A percentile compares a stretch with the other conserved stretches of the same genome.
phyloP scores from a whole-genome alignment of 2,797 vertebrate genomes.

The Coracias cyanogaster region DNA sequence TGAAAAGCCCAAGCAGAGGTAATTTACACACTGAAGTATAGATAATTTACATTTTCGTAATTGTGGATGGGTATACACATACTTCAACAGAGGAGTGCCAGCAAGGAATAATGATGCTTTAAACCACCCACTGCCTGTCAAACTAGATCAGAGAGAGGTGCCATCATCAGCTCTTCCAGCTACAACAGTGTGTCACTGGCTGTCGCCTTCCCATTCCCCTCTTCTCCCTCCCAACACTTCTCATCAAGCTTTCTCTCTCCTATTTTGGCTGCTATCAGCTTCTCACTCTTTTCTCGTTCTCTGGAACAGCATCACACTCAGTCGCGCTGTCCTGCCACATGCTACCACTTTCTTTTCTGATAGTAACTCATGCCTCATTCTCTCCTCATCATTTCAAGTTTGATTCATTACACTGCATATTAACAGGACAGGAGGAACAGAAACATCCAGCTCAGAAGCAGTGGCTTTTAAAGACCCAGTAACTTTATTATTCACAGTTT shows the following conservation, averaged over 20 bases:
- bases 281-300: background rate
- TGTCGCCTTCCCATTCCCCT: background rate
- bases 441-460: background rate
- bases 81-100: background rate
- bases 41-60: background rate
- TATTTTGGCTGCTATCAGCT: background rate
- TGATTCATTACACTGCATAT: background rate
- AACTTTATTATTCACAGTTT: background rate
- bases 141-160: background rate
- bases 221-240: background rate
- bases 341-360: background rate
- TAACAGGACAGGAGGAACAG: background rate
- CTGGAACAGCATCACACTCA: background rate
- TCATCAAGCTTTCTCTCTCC: background rate
- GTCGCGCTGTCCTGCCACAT: background rate
- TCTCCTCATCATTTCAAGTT: background rate
- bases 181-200: background rate
- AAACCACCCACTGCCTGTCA: constrained; percentile 2
- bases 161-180: background rate
- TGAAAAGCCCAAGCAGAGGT: background rate
- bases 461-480: background rate
- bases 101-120: background rate
- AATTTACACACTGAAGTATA: background rate
- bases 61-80: background rate
- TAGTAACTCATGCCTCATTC: background rate